Conservation (phyloP, 2,113 vertebrate genomes). For the Scortum barcoo region DNA sequence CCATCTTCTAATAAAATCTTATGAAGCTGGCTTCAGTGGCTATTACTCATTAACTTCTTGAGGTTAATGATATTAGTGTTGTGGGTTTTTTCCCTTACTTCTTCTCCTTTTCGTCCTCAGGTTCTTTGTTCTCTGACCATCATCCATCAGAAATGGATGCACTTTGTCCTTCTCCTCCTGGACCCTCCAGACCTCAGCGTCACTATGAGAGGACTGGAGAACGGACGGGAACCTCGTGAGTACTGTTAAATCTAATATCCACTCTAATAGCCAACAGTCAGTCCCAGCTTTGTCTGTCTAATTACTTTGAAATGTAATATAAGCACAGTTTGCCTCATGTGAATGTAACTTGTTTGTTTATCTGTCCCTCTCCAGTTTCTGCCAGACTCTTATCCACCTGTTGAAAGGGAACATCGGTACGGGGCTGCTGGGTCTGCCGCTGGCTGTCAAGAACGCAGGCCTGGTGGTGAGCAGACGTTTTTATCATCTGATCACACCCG, state of each 20-base stretch:
- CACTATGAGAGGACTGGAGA: conserved; percentile 84
- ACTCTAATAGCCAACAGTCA: neutral
- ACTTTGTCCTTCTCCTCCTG: conserved; percentile 71
- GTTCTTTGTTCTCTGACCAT: conserved; percentile 64
- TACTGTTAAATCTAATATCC: neutral
- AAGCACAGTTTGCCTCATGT: neutral
- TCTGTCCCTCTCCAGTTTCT: conserved; percentile 82
- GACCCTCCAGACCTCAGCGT: conserved; percentile 72
- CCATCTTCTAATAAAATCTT: too few species aligned
- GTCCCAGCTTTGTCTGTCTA: too few species aligned
- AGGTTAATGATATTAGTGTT: neutral
- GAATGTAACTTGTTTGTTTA: neutral
- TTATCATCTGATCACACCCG: neutral
- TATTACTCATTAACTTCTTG: too few species aligned
- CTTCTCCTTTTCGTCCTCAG: conserved; percentile 35
- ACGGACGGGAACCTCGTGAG: conserved; percentile 82
- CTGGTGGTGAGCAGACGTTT: conserved; percentile 89
- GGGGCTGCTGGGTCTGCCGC: conserved; percentile 92
- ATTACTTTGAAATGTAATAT: neutral
- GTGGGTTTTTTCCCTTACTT: neutral
- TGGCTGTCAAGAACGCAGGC: conserved; percentile 96
- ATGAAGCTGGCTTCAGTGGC: too few species aligned
- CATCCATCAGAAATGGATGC: conserved; percentile 80
- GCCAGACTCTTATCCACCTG: conserved; percentile 95
- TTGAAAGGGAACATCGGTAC: conserved; percentile 97